Evolutionary conservation across 2,113 vertebrate genomes (phyloP).

Genomic region (Acrocephalus kingi): DNA sequence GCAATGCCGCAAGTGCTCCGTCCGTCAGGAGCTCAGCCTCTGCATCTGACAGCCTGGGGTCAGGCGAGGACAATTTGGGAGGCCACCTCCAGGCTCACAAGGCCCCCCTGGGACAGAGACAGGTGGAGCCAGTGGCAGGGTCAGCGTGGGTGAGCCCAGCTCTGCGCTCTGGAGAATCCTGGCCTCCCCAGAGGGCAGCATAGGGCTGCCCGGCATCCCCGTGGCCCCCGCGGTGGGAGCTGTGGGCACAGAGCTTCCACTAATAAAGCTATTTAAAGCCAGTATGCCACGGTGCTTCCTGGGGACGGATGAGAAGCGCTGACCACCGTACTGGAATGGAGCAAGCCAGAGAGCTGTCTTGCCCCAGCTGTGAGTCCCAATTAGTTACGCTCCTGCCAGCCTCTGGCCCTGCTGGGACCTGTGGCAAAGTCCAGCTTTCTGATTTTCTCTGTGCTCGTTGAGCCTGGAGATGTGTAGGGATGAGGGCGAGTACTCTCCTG

Average conservation of each 20-base stretch:
- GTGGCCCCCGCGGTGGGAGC: fast-evolving
- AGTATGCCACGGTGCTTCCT: background rate
- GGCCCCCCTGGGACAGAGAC: background rate
- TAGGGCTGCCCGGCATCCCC: background rate
- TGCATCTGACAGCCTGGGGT: slow-evolving; percentile 77
- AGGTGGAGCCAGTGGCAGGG: background rate
- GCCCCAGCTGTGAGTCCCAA: fast-evolving
- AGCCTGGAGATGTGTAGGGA: background rate
- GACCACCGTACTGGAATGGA: fast-evolving
- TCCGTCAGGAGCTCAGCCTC: slow-evolving; percentile 92
- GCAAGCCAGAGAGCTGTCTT: fast-evolving
- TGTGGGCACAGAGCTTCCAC: background rate
- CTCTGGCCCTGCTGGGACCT: background rate
- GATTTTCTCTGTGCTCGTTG: background rate
- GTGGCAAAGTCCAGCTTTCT: background rate
- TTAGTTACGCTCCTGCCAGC: background rate
- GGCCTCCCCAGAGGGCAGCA: background rate
- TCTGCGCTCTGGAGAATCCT: fast-evolving
- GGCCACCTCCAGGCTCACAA: background rate
- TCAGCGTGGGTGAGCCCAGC: background rate
- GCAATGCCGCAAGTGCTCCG: slow-evolving; percentile 93
- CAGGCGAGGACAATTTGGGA: background rate
- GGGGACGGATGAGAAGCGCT: background rate
- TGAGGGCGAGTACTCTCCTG: fast-evolving
- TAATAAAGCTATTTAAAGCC: slow-evolving; percentile 70